phyloP scores from a whole-genome alignment of 2,797 vertebrate species.

The Lepidocolaptes lacrymiger region DNA sequence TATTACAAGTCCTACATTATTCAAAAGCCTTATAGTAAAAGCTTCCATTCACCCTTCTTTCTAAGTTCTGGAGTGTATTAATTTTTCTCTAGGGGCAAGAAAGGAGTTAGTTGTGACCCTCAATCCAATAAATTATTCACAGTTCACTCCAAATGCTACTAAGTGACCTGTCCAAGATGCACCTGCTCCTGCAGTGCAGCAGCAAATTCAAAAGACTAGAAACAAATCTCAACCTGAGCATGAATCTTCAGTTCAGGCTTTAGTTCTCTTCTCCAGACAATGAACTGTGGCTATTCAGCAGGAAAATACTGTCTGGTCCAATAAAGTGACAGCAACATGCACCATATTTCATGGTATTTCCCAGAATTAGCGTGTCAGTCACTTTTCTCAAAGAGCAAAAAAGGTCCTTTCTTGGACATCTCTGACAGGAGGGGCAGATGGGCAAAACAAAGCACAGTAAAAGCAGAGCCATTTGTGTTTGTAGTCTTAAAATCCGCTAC shows the following conservation, averaged over 20 bases:
- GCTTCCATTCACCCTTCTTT: neutral
- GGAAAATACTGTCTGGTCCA: neutral
- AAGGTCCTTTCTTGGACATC: neutral
- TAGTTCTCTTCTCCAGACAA: neutral
- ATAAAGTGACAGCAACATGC: neutral
- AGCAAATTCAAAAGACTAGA: neutral
- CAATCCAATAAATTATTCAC: conserved; percentile 1
- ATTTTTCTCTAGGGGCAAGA: conserved; percentile 16
- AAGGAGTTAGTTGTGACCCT: neutral
- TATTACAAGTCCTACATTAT: neutral
- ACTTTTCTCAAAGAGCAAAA: neutral
- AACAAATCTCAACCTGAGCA: neutral
- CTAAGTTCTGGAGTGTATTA: neutral
- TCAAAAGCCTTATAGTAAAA: neutral
- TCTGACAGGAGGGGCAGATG: neutral
- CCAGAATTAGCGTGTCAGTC: neutral
- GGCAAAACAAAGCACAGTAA: neutral
- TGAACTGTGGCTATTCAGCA: neutral
- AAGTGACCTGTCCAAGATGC: neutral
- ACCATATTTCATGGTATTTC: neutral
- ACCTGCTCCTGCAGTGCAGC: neutral
- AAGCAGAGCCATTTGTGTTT: neutral
- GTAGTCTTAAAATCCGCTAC: neutral
- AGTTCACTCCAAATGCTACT: neutral
- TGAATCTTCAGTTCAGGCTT: neutral